Conservation (phyloP, 1,140 invertebrate species). For the Heliothis subflexa region DNA sequence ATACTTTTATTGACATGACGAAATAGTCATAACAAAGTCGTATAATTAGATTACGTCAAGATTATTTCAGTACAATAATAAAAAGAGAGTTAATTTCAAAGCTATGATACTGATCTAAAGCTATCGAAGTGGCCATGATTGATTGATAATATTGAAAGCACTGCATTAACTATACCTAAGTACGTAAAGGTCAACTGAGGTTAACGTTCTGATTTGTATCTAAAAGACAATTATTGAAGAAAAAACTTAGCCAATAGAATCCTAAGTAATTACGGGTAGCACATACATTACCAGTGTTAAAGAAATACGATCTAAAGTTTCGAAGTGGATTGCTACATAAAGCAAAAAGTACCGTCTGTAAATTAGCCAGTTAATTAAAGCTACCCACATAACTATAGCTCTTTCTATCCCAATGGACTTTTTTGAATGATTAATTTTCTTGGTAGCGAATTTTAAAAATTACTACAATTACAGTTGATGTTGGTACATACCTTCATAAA, state of each 20-base stretch:
- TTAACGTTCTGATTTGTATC: constrained; percentile 2
- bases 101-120: background rate
- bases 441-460: too few relatives aligned
- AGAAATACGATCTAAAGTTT: background rate
- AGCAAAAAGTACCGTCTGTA: background rate
- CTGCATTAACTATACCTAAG: background rate
- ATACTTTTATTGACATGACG: too few relatives aligned
- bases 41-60: too few relatives aligned
- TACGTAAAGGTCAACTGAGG: constrained; percentile 19
- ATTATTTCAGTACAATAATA: too few relatives aligned
- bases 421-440: constrained; percentile 3
- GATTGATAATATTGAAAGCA: background rate
- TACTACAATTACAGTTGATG: too few relatives aligned
- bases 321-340: background rate
- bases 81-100: too few relatives aligned
- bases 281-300: background rate
- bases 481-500: too few relatives aligned
- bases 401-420: background rate
- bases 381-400: background rate
- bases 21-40: too few relatives aligned
- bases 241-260: background rate
- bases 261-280: background rate
- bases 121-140: background rate
- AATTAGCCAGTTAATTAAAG: background rate
- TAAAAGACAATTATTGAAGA: background rate